A percentile compares a stretch with the other conserved stretches of the same genome.
Conservation (phyloP, 1,140 invertebrate genomes). For the Octopus bimaculoides region DNA sequence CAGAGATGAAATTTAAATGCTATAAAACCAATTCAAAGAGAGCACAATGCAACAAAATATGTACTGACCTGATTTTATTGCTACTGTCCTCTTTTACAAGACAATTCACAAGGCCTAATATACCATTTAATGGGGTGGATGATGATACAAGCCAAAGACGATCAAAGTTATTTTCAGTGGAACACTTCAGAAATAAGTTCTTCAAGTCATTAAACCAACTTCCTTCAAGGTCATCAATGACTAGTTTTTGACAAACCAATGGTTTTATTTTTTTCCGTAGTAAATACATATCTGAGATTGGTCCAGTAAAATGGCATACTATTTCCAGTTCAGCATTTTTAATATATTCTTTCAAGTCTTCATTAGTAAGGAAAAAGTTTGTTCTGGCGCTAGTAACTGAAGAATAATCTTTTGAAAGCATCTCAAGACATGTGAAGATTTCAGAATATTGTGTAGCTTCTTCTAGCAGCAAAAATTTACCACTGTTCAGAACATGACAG, state of each 20-base stretch:
- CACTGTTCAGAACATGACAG: conserved; percentile 65
- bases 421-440: conserved; percentile 32
- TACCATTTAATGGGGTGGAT: conserved; percentile 62
- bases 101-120: conserved; percentile 86
- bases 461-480: conserved; percentile 76
- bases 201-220: conserved; percentile 80
- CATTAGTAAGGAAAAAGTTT: conserved; percentile 46
- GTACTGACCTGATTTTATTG: conserved; percentile 64
- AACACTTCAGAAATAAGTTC: conserved; percentile 59
- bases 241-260: conserved; percentile 19
- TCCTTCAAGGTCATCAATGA: conserved; percentile 53
- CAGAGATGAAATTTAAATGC: too few relatives aligned
- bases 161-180: conserved; percentile 54
- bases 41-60: too few relatives aligned
- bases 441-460: conserved; percentile 65
- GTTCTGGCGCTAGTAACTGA: conserved; percentile 20
- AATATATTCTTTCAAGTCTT: conserved; percentile 53
- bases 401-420: conserved; percentile 20
- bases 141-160: conserved; percentile 51
- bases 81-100: conserved; percentile 81
- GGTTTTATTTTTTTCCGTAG: conserved; percentile 28
- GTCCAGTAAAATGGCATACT: conserved; percentile 42
- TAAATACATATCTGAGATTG: conserved; percentile 50
- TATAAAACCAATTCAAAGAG: too few relatives aligned
- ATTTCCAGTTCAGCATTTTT: conserved; percentile 56